Evolutionary conservation across 2,113 vertebrate species (phyloP), one percentile per base, ranked within the genome.

Genomic region (Rhodinocichla rosea): DNA sequence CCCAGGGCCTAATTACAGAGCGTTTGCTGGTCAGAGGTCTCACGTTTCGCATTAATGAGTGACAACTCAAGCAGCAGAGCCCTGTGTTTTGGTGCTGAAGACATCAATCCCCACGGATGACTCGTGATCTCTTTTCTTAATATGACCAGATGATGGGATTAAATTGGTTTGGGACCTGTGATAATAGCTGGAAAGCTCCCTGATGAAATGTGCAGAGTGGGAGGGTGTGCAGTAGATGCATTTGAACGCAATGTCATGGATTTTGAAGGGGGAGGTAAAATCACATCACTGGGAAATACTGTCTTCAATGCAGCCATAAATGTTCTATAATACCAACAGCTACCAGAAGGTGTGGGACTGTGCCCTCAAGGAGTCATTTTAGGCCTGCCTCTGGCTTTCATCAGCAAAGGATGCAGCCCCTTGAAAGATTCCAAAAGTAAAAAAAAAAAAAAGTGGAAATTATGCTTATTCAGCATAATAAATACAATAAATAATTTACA

Each of bases 401-500:
- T 39, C n/a, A 60, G 44, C 27, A 60, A 83, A 74, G 10, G 33
- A 59, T 89, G 40, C 15, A 47, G 27, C 13, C 44, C 44, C 74
- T 56, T 85, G n/a, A 60, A 47, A 67, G 16, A 28, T 55, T 80
- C 85, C 15, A 24, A n/a, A 50, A 23, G 12, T n/a, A n/a, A n/a
- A n/a, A 40, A 47, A 77, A 74, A 62, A 73, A 11, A n/a, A 35
- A 76, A 56, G 37, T 47, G 2, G 40, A 73, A 92, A 85, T 40
- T 60, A 28, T 75, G 39, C 49, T 79, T 87, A 59, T 91, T 91
- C 28, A 52, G 27, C 28, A 40, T 50, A 77, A 62, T 40, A 40
- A 40, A 77, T 40, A 40, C 57, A n/a, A 75, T 83, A 86, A 88
- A 82, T 83, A 69, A 84, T 96, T 95, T 96, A 59, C 40, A 89